Percentiles rank a stretch among this genome's conserved stretches.
phyloP scores from a whole-genome alignment of 2,113 vertebrate genomes.

The Tyto alba region DNA sequence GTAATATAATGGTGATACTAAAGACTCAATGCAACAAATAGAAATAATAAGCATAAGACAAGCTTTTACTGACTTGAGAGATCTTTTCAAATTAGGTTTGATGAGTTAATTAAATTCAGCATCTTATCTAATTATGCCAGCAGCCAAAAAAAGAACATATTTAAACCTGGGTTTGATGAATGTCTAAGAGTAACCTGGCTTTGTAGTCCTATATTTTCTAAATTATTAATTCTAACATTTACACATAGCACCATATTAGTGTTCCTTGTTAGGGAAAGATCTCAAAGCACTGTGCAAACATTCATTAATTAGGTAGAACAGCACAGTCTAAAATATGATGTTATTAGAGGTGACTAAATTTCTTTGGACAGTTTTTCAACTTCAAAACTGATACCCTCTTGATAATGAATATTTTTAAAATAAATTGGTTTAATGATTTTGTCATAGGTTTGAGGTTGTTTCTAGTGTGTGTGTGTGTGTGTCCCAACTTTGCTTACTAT shows the following conservation, averaged over 20 bases:
- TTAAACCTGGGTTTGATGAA: constrained; percentile 37
- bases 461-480: accelerated
- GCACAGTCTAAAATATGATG: neutral
- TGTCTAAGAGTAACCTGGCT: neutral
- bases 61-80: constrained; percentile 1
- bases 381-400: neutral
- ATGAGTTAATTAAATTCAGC: constrained; percentile 60
- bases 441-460: neutral
- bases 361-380: neutral
- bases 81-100: constrained; percentile 45
- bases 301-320: neutral
- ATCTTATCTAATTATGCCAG: constrained; percentile 45
- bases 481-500: accelerated
- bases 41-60: neutral
- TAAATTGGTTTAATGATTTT: neutral
- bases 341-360: neutral
- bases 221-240: neutral
- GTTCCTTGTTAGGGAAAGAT: neutral
- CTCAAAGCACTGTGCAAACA: neutral
- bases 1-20: neutral
- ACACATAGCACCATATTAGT: neutral
- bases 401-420: neutral
- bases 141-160: neutral
- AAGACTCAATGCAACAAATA: neutral
- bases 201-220: neutral